Conservation (phyloP, 2,797 vertebrate species). For the Alauda arvensis region DNA sequence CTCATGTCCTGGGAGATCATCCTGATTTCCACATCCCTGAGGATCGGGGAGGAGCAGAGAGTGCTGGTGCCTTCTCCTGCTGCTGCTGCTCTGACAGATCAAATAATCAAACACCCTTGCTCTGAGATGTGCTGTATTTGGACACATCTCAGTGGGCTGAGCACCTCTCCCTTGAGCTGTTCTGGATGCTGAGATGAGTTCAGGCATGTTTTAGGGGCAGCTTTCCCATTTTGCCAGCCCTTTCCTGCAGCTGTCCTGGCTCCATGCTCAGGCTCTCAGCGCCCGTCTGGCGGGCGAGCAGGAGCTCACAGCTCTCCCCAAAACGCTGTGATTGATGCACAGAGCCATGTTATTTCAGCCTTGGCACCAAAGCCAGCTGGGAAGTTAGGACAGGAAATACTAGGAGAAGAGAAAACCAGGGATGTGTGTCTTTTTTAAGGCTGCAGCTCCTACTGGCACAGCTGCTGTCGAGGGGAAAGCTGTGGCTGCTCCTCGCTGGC, state of each 20-base stretch:
- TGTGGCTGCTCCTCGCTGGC: not conserved
- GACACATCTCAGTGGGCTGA: not conserved
- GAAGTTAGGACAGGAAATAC: slow-evolving; percentile 17
- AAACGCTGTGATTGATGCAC: not conserved
- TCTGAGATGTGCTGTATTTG: accelerated
- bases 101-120: accelerated
- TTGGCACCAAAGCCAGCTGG: slow-evolving; percentile 26
- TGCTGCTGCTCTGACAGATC: not conserved
- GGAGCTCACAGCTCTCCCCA: not conserved
- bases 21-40: not conserved
- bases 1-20: not conserved
- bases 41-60: not conserved
- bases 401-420: not conserved
- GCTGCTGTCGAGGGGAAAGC: not conserved
- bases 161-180: not conserved
- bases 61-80: not conserved
- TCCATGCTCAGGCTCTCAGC: not conserved
- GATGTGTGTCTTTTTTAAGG: slow-evolving; percentile 22
- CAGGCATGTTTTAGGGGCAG: accelerated
- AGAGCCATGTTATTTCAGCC: slow-evolving; percentile 1
- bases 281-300: not conserved
- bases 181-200: not conserved
- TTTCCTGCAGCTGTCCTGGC: not conserved
- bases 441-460: slow-evolving; percentile 6
- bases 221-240: not conserved